Base-by-base conservation (phyloP, 1,140 invertebrate genomes). In the Cotesia typhae region DNA sequence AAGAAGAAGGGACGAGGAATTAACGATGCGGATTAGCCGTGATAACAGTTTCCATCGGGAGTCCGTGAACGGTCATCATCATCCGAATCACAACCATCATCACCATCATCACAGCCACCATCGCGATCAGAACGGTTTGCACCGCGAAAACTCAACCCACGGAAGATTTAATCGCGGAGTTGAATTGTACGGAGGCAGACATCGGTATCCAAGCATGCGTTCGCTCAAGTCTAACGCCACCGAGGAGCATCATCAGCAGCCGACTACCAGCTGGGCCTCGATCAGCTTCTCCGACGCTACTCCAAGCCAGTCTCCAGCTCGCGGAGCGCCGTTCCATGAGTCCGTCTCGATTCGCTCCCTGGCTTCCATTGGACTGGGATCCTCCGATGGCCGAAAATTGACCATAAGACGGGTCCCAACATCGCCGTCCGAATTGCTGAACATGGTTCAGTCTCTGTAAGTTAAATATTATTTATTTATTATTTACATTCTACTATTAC, bases 361-460 rank as follows among this genome's bases (percentile, higher is more conserved):
- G 74, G 92, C 93, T 61, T 94, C 93, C 36, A 93, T 95, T 74
- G 94, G 93, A 36, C 92, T 95, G 90, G 94, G 94, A 3, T 95
- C 93, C 64, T 94, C 93, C 28, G 93, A 95, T 84, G 94, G 94
- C n/a, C 89, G 92, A 75, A 93, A 93, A 87, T 89, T 95, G 88
- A 93, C 94, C 74, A 93, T 95, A 72, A 87, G 92, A 77, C 88
- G 92, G 77, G 93, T 95, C 64, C 94, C 93, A 55, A 94, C 93
- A 28, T 93, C 93, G 74, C 93, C 94, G 14, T 91, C 92, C 71
- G 93, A 95, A 85, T 88, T 95, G 66, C 92, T 94, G 82, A 94
- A 93, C 85, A 90, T 94, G 84, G 91, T 94, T 71, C 91, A 92
- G 87, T 92, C 92, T 80, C 91, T 92, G 93, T 94, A 88, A 94